These are phyloP conservation scores for Cettia cetti DNA, from an alignment of 2,113 vertebrate species.

Conservation along the genomic window DNA sequence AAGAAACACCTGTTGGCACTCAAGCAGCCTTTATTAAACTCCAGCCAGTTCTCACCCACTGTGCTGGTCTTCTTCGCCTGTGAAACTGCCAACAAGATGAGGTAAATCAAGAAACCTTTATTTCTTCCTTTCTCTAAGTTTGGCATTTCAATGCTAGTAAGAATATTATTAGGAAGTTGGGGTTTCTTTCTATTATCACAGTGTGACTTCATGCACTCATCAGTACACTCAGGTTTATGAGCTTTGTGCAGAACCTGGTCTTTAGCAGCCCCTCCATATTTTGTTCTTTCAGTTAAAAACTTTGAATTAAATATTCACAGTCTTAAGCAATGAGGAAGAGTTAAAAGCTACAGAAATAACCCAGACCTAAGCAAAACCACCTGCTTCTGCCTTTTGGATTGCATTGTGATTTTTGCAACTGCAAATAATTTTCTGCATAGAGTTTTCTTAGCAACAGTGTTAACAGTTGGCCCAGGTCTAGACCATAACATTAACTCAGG, in stretches of 20 bases:
- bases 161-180: neutral
- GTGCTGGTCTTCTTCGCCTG: neutral
- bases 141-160: neutral
- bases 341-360: neutral
- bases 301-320: neutral
- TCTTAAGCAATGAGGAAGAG: neutral
- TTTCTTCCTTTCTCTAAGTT: neutral
- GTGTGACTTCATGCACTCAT: neutral
- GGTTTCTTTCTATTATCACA: neutral
- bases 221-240: neutral
- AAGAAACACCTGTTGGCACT: neutral
- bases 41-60: neutral
- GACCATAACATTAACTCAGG: neutral
- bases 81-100: neutral
- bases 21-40: neutral
- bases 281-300: neutral
- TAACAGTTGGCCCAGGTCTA: neutral
- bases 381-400: neutral
- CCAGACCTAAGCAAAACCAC: neutral
- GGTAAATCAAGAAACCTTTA: neutral
- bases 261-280: neutral
- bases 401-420: neutral
- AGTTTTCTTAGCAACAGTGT: neutral
- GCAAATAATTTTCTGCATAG: neutral
- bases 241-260: neutral